A percentile compares a stretch with the other conserved stretches of the same genome.
phyloP scores from a whole-genome alignment of 2,797 vertebrate genomes.

The Alcedo atthis region DNA sequence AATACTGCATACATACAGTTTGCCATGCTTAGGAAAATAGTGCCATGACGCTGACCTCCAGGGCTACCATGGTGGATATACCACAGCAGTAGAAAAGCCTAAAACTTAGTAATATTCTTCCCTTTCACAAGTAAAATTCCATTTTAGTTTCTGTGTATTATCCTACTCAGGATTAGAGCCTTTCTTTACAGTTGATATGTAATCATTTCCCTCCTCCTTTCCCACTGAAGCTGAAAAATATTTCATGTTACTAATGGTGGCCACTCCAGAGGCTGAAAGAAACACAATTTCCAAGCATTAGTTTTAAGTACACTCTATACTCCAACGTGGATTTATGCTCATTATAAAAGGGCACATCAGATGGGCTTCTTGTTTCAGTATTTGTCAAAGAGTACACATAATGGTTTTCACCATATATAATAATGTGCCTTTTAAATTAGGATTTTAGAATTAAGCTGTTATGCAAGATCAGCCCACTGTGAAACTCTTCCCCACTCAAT shows the following conservation, averaged over 20 bases:
- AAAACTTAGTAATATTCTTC: background rate
- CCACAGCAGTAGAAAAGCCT: background rate
- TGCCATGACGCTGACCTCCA: conserved; percentile 41
- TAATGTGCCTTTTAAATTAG: background rate
- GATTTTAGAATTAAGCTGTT: background rate
- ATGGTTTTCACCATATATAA: background rate
- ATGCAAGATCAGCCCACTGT: background rate
- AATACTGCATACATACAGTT: conserved; percentile 53
- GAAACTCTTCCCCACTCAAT: background rate
- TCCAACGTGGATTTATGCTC: background rate
- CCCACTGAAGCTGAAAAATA: background rate
- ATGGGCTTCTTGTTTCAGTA: background rate
- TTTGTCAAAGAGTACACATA: background rate
- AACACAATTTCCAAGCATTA: background rate
- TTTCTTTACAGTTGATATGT: background rate
- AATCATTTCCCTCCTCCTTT: background rate
- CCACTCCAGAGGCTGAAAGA: background rate
- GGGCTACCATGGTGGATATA: background rate
- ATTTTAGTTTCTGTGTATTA: conserved; percentile 25
- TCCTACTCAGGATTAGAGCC: background rate
- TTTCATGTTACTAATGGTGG: background rate
- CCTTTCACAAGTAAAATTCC: background rate
- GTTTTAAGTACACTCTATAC: background rate
- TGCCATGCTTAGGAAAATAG: conserved; percentile 60
- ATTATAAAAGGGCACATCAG: background rate